Conservation (phyloP, 2,113 vertebrate genomes). For the Hippocampus barbouri region DNA sequence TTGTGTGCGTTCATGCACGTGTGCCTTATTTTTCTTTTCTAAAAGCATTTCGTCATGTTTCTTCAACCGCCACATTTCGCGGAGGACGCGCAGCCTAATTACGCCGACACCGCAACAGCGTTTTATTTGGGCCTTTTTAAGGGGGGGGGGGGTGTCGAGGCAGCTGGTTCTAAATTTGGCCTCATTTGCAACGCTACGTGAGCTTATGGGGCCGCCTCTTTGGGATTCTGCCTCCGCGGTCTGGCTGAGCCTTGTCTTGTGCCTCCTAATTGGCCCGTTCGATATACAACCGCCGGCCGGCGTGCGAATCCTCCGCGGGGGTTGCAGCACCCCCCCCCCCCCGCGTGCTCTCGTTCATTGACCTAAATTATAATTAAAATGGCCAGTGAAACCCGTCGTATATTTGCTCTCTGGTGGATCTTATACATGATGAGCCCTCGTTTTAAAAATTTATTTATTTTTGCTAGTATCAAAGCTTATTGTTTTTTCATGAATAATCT, state of each 20-base stretch:
- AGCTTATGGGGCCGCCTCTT: constrained; percentile 22
- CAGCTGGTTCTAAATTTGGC: constrained; percentile 17
- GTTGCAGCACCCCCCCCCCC: constrained; percentile 22
- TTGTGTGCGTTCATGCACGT: too few relatives aligned
- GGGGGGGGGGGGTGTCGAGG: too few relatives aligned
- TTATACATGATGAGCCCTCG: not conserved
- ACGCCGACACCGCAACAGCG: not conserved
- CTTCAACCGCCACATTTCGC: not conserved
- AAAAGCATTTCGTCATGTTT: not conserved
- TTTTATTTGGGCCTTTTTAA: constrained; percentile 1
- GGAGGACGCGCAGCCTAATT: not conserved
- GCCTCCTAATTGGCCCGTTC: constrained; percentile 70
- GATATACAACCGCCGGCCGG: constrained; percentile 53
- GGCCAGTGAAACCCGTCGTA: not conserved
- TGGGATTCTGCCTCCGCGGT: constrained; percentile 45
- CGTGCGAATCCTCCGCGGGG: constrained; percentile 48
- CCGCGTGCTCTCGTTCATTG: not conserved
- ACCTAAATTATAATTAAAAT: constrained; percentile 2
- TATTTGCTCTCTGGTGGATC: not conserved
- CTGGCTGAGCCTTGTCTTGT: constrained; percentile 36
- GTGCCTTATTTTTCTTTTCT: not conserved
- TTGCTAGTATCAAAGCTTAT: not conserved
- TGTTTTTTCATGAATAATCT: not conserved
- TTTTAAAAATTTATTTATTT: not conserved
- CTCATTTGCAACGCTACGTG: constrained; percentile 20